These are phyloP conservation scores for Myotis vivesi DNA, from an alignment of 2,797 vertebrate genomes.

Conservation along the genomic window DNA sequence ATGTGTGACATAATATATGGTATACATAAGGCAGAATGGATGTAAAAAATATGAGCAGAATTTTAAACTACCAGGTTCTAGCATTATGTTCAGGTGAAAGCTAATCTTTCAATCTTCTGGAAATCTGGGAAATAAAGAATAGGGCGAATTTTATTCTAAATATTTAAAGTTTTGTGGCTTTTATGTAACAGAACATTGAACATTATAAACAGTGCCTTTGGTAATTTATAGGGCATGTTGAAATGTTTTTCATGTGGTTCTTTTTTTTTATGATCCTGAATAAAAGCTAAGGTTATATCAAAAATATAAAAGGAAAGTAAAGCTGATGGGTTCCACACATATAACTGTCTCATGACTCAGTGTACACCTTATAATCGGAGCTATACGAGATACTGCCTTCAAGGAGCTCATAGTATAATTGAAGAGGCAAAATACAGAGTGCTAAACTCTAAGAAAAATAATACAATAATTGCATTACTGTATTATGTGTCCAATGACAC, in stretches of 20 bases:
- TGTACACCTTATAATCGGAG: not conserved
- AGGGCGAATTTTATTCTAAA: not conserved
- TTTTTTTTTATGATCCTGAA: conserved; percentile 44
- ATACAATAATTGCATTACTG: not conserved
- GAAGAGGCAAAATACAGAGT: conserved; percentile 4
- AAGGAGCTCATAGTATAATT: not conserved
- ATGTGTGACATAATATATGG: too few relatives aligned
- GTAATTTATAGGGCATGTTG: conserved; percentile 53
- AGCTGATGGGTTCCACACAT: conserved; percentile 3
- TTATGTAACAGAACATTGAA: not conserved
- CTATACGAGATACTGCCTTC: not conserved
- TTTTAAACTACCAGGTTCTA: not conserved
- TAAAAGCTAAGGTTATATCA: conserved; percentile 36
- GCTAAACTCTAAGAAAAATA: not conserved
- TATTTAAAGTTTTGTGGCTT: conserved; percentile 23
- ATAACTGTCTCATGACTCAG: not conserved
- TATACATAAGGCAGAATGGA: not conserved
- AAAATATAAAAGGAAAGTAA: not conserved
- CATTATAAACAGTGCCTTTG: conserved; percentile 20
- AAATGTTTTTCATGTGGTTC: not conserved
- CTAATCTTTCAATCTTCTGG: conserved; percentile 2
- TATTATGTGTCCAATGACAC: not conserved
- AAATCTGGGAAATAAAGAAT: conserved; percentile 28
- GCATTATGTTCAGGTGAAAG: not conserved
- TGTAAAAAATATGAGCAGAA: too few relatives aligned